phyloP scores from a whole-genome alignment of 2,888 invertebrate genomes.

The Cheilosia scutellata region DNA sequence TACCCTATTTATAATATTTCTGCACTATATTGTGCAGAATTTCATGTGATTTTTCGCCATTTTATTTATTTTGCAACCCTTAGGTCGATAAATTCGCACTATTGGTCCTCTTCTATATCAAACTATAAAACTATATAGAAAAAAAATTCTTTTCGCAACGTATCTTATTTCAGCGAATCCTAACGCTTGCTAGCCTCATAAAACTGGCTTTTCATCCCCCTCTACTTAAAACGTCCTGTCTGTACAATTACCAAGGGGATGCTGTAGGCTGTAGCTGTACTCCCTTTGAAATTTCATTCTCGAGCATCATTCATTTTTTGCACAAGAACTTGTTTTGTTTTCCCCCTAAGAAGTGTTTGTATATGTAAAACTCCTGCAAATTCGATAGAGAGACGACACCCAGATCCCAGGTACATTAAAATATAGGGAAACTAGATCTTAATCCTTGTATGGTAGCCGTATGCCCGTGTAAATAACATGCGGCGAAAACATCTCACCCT shows the following conservation, averaged over 20 bases:
- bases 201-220: conserved; percentile 39
- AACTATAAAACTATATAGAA: conserved; percentile 10
- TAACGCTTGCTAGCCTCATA: conserved; percentile 8
- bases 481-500: conserved; percentile 62
- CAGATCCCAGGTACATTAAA: conserved; percentile 8
- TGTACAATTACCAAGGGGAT: conserved; percentile 27
- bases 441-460: conserved; percentile 35
- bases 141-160: conserved; percentile 46
- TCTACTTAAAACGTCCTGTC: conserved; percentile 27
- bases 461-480: conserved; percentile 46
- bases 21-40: background rate
- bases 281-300: conserved; percentile 24
- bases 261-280: conserved; percentile 21
- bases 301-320: conserved; percentile 49
- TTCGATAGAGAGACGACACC: conserved; percentile 11
- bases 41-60: conserved; percentile 31
- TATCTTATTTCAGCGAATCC: conserved; percentile 56
- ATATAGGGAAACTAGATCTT: conserved; percentile 49
- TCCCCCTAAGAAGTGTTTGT: conserved; percentile 21
- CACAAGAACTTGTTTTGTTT: conserved; percentile 47
- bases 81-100: conserved; percentile 31
- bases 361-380: conserved; percentile 41
- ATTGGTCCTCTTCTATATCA: conserved; percentile 33
- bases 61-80: conserved; percentile 36
- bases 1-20: background rate